phyloP scores from a whole-genome alignment of 2,113 vertebrate genomes.

The Oceanodroma tethys region DNA sequence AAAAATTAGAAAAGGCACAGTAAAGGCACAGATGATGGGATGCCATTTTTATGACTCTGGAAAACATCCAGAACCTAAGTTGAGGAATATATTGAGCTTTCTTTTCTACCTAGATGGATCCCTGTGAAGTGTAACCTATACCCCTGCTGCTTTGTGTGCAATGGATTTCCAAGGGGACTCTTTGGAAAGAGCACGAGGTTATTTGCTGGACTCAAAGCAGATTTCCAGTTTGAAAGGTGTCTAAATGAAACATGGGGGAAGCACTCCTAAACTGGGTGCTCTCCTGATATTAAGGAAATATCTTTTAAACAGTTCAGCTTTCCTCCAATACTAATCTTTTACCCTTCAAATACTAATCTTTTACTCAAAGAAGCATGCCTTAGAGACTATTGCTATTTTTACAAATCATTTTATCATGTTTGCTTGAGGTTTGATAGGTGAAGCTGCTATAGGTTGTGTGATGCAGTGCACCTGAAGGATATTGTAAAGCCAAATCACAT shows the following conservation, averaged over 20 bases:
- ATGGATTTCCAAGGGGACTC: background rate
- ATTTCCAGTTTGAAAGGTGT: background rate
- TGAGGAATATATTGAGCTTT: constrained; percentile 31
- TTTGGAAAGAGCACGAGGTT: background rate
- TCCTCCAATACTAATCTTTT: background rate
- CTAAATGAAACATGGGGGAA: background rate
- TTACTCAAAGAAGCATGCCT: background rate
- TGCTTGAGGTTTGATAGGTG: background rate
- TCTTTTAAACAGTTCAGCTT: background rate
- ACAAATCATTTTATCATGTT: background rate
- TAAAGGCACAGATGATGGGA: constrained; percentile 17
- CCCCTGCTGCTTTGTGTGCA: background rate
- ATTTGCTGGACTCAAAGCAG: constrained; percentile 13
- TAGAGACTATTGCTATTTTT: background rate
- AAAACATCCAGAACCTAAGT: constrained; percentile 26
- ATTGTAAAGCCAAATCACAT: constrained; percentile 14
- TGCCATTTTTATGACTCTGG: constrained; percentile 36
- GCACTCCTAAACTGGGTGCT: background rate
- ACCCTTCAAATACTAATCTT: background rate
- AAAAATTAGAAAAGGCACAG: constrained; percentile 9
- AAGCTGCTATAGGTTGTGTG: background rate
- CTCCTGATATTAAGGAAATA: background rate
- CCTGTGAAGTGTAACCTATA: constrained; percentile 46
- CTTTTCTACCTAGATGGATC: background rate
- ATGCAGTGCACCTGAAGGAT: background rate